Evolutionary conservation across 2,888 invertebrate species (phyloP), one percentile per base, ranked within the genome.

Genomic region (Zhengitettix transpicula): DNA sequence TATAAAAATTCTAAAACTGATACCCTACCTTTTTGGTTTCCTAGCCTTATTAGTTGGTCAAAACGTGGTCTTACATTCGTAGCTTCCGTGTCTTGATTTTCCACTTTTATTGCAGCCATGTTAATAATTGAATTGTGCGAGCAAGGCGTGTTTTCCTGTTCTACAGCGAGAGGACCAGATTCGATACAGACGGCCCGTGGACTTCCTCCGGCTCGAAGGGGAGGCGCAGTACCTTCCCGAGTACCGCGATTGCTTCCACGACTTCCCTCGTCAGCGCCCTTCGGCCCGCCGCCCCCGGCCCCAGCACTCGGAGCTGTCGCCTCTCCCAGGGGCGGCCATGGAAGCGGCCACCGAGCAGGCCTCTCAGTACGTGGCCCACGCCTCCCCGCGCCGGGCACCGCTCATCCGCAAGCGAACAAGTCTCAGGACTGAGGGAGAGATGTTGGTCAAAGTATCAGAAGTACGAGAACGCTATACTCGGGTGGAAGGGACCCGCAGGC

Each of bases 211-310:
- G 64, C 68, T 79, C 55, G 78, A 78, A 65, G 78, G 78, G 2
- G 74, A 76, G 56, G 67, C 74, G 9, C 53, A 69, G 65, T 40
- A 42, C 60, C 70, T 15, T 70, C 76, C 77, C 1, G 78, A 78
- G 65, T 75, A 72, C 64, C 72, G 72, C 14, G 71, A 71, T 11
- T 69, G 71, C 42, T 78, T 73, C 66, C 67, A 75, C 10, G 72
- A 73, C 2, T 75, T 74, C 65, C 71, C 74, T 10, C 44, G 63
- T 28, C 51, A 59, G 10, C 42, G 64, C 12, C 61, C 61, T 8
- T n/a, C 14, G 12, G 14, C 5, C 3, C 47, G 47, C 12, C 47
- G 47, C 14, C 47, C 47, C 47, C 12, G 47, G 47, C 14, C 28
- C 28, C 28, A 47, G n/a, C 47, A n/a, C n/a, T 47, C 47, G 14